Evolutionary conservation across 1,140 invertebrate genomes (phyloP).

Genomic region (Rhyacophila brunnea): DNA sequence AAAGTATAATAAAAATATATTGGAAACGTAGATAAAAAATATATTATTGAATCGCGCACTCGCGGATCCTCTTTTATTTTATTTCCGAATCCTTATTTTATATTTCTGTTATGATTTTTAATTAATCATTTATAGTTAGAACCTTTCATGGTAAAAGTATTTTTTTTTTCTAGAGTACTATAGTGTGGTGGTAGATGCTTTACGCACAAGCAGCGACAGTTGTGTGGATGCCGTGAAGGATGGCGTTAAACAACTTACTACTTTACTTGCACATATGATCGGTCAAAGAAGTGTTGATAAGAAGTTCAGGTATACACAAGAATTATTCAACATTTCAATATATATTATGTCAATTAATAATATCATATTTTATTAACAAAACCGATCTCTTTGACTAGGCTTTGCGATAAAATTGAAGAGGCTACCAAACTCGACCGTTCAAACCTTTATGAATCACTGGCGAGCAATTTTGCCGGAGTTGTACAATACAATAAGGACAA

Average conservation of each 20-base stretch:
- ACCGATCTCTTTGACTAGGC: slow-evolving; percentile 50
- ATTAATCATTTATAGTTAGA: background rate
- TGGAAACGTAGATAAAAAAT: too few species aligned
- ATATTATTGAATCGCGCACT: too few species aligned
- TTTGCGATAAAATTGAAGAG: slow-evolving; percentile 76
- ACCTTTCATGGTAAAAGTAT: background rate
- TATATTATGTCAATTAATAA: background rate
- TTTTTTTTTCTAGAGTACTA: slow-evolving; percentile 67
- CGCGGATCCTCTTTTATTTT: too few species aligned
- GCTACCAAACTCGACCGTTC: slow-evolving; percentile 68
- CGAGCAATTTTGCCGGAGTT: slow-evolving; percentile 80
- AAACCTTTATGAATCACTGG: slow-evolving; percentile 78
- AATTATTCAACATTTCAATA: too few species aligned
- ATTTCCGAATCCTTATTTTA: slow-evolving; percentile 1
- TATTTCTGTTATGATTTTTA: too few species aligned
- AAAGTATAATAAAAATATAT: too few species aligned
- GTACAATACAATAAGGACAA: slow-evolving; percentile 97
- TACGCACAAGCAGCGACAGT: slow-evolving; percentile 56
- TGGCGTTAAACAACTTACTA: slow-evolving; percentile 65
- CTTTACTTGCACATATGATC: slow-evolving; percentile 59
- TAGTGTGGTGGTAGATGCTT: slow-evolving; percentile 67
- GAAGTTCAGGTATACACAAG: slow-evolving; percentile 69
- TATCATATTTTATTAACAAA: too few species aligned
- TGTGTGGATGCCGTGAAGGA: slow-evolving; percentile 65
- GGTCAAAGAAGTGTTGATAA: slow-evolving; percentile 64